phyloP scores from a whole-genome alignment of 2,888 invertebrate genomes.

The Nomada ferruginata region DNA sequence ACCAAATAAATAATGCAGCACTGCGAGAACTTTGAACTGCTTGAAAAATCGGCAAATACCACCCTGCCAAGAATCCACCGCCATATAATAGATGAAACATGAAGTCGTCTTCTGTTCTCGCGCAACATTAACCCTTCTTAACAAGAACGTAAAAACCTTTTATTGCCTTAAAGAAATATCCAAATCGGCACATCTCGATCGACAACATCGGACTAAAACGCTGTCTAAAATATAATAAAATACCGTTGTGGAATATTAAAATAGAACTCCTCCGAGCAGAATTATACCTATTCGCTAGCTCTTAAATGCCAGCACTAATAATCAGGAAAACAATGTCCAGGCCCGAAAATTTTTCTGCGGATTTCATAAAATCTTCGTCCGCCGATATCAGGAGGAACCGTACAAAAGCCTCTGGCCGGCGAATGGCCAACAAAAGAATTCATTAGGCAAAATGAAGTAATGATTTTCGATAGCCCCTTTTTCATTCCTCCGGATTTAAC shows the following conservation, averaged over 20 bases:
- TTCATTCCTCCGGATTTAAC: conserved; percentile 58
- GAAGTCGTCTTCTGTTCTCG: conserved; percentile 36
- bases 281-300: neutral
- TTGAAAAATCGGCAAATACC: conserved; percentile 42
- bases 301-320: neutral
- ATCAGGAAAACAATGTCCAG: neutral
- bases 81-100: conserved; percentile 36
- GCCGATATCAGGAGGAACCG: neutral
- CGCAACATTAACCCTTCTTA: conserved; percentile 16
- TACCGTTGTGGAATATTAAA: too few relatives aligned
- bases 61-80: conserved; percentile 37
- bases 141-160: too few relatives aligned
- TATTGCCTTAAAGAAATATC: too few relatives aligned
- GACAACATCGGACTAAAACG: too few relatives aligned
- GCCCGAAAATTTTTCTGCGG: neutral
- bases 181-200: too few relatives aligned
- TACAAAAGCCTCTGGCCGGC: neutral
- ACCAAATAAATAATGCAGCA: conserved; percentile 43
- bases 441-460: conserved; percentile 21
- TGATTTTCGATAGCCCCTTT: conserved; percentile 20
- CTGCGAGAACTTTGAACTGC: conserved; percentile 27
- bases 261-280: neutral
- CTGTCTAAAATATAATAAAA: too few relatives aligned
- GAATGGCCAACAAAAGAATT: conserved; percentile 9
- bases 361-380: neutral